Percentiles rank a stretch among this genome's conserved stretches.
phyloP scores from a whole-genome alignment of 2,888 invertebrate genomes.

The Cephus pygmeus region DNA sequence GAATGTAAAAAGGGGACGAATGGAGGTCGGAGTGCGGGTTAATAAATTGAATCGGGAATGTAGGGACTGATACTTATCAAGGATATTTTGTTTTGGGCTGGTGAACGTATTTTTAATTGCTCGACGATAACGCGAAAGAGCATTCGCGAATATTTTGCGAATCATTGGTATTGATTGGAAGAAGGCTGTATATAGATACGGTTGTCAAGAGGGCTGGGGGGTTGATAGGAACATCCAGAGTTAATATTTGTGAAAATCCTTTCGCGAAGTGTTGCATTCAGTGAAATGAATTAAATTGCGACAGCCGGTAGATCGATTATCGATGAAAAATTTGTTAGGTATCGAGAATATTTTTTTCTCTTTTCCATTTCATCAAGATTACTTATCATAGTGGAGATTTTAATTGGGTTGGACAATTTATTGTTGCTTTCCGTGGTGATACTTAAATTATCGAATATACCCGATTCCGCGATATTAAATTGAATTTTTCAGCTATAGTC shows the following conservation, averaged over 20 bases:
- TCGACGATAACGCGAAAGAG: not conserved
- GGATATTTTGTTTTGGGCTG: not conserved
- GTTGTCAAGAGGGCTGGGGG: not conserved
- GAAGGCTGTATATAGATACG: not conserved
- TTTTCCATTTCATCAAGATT: not conserved
- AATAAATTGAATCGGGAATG: not conserved
- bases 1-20: not conserved
- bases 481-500: not conserved
- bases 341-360: not conserved
- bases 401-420: not conserved
- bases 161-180: not conserved
- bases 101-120: not conserved
- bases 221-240: not conserved
- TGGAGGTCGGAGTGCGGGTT: not conserved
- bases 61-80: not conserved
- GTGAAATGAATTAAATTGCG: not conserved
- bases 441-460: no score
- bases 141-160: not conserved
- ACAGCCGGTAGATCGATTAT: not conserved
- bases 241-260: not conserved
- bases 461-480: not conserved
- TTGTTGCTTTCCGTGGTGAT: no score
- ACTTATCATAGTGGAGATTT: not conserved
- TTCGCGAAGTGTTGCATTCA: not conserved
- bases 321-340: not conserved